Base-by-base conservation (phyloP, 2,888 invertebrate genomes). In the Acanthococcus lagerstroemiae region DNA sequence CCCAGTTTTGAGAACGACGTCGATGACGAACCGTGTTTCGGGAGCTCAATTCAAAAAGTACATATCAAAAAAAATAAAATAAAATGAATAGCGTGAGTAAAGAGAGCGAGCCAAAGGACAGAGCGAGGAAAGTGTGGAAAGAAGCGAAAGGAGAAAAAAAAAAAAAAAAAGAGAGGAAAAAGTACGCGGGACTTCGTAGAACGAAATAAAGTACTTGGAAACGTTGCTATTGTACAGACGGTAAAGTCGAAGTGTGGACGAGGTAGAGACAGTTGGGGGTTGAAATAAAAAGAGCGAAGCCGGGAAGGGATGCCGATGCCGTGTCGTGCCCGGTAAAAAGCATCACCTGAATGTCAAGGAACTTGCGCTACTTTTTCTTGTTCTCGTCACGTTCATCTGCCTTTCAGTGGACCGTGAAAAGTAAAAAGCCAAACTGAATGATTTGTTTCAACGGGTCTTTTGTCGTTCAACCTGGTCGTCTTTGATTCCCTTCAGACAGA, bases 331-430 rank as follows among this genome's bases (percentile, higher is more conserved):
- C 25, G 50, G 22, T 50, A 22, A 54, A 26, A 63, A 61, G 30
- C 52, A 52, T 63, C 52, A 63, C 63, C 63, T 63, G 63, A 63
- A 63, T 52, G 63, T 63, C 54, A 63, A 63, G 63, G 63, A 63
- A 63, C 63, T 63, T 37, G 52, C 63, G 54, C 25, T 63, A 52
- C 26, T 63, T 37, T 52, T 63, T 63, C 63, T 63, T 63, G 63
- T 63, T 63, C 63, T 63, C 63, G 63, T 63, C 63, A 63, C 63
- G 63, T 63, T 63, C 63, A 63, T 63, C 63, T 63, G 63, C 54
- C 63, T 63, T 63, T 52, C 63, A 63, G 63, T 52, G 63, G 52
- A 63, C 63, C 37, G 54, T 52, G 52, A 63, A 63, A 63, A 52
- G 63, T 63, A 52, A 63, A 63, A 63, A 63, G 63, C 52, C 63